A percentile compares a stretch with the other conserved stretches of the same genome.
phyloP scores from a whole-genome alignment of 2,113 vertebrate genomes.

The Pterocles gutturalis region DNA sequence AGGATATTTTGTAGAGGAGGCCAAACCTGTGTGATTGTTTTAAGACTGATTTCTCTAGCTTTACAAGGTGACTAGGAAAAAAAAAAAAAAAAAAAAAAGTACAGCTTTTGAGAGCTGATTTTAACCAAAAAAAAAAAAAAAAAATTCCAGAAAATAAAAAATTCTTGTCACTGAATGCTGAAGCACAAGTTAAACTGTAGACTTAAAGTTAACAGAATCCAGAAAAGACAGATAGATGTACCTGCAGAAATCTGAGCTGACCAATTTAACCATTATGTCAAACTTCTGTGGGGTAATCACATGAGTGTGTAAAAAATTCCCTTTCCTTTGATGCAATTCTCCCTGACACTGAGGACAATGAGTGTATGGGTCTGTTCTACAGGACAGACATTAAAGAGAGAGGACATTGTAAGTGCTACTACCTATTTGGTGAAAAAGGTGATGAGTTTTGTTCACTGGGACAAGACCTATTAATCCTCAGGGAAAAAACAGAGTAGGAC shows the following conservation, averaged over 20 bases:
- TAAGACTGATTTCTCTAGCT: background rate
- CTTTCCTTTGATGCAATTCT: background rate
- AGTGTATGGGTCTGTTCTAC: background rate
- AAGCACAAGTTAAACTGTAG: background rate
- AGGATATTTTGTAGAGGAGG: background rate
- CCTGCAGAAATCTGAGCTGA: background rate
- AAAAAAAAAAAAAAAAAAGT: background rate
- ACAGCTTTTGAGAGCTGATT: background rate
- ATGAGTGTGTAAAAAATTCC: background rate
- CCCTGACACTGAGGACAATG: background rate
- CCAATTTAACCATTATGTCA: background rate
- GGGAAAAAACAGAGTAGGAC: background rate
- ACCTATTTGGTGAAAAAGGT: background rate
- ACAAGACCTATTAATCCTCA: background rate
- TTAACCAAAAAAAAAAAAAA: background rate
- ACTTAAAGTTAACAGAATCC: background rate
- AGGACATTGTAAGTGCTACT: background rate
- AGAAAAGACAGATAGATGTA: background rate
- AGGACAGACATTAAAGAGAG: background rate
- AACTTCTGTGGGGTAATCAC: background rate
- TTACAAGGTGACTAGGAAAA: background rate
- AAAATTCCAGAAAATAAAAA: background rate
- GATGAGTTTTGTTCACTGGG: background rate
- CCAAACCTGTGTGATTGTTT: background rate
- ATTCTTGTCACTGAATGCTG: background rate